Percentiles rank a stretch among this genome's conserved stretches.
Conservation (phyloP, 2,888 invertebrate species). For the Ernsta delagoae region DNA sequence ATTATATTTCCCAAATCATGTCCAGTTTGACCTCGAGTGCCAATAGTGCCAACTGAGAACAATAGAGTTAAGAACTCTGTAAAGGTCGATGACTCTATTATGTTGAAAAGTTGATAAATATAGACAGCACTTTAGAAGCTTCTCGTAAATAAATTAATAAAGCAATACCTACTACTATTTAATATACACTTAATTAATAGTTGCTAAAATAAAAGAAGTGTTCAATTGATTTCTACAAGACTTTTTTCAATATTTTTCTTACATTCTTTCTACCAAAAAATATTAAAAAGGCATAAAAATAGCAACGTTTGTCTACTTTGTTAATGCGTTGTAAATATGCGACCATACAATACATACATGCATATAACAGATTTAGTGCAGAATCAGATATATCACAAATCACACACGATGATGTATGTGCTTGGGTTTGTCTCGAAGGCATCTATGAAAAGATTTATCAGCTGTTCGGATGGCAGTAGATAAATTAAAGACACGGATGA, state of each 20-base stretch:
- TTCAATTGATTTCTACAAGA: too few species aligned
- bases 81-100: conserved; percentile 35
- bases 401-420: too few species aligned
- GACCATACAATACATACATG: too few species aligned
- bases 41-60: conserved; percentile 13
- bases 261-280: too few species aligned
- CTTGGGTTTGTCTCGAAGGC: background rate
- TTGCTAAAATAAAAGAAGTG: too few species aligned
- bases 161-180: background rate
- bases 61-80: conserved; percentile 18
- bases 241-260: too few species aligned
- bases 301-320: too few species aligned
- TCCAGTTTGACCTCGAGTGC: conserved; percentile 27
- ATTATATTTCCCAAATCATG: conserved; percentile 17
- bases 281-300: too few species aligned
- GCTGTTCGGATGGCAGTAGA: conserved; percentile 10
- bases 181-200: too few species aligned
- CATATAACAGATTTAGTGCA: too few species aligned
- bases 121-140: background rate
- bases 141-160: background rate
- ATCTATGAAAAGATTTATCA: background rate
- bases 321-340: too few species aligned
- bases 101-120: conserved; percentile 10
- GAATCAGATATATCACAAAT: too few species aligned
- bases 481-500: conserved; percentile 14